Conservation (phyloP, 2,113 vertebrate species). For the human region GRCh38 chr5:138870001-138870500, state of each 20-base stretch:
- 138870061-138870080: constrained; percentile 27
- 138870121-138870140: neutral
- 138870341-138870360: constrained; percentile 55
- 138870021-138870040: constrained; percentile 34
- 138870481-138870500: constrained; percentile 6
- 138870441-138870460: constrained; percentile 21
- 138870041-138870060: constrained; percentile 28
- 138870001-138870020: constrained; percentile 18
- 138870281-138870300: constrained; percentile 35
- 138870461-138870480: neutral
- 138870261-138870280: neutral
- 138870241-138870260: constrained; percentile 54
- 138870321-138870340: constrained; percentile 53
- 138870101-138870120: neutral
- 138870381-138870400: constrained; percentile 46
- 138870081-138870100: constrained; percentile 57
- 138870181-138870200: constrained; percentile 23
- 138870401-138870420: constrained; percentile 9
- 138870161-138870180: neutral
- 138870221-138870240: constrained; percentile 55
- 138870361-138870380: constrained; percentile 31
- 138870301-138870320: constrained; percentile 59
- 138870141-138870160: neutral
- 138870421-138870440: neutral
- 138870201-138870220: constrained; percentile 16